Percentiles rank a stretch among this genome's conserved stretches.
Conservation (phyloP, 2,888 invertebrate genomes). For the Seira musarum region DNA sequence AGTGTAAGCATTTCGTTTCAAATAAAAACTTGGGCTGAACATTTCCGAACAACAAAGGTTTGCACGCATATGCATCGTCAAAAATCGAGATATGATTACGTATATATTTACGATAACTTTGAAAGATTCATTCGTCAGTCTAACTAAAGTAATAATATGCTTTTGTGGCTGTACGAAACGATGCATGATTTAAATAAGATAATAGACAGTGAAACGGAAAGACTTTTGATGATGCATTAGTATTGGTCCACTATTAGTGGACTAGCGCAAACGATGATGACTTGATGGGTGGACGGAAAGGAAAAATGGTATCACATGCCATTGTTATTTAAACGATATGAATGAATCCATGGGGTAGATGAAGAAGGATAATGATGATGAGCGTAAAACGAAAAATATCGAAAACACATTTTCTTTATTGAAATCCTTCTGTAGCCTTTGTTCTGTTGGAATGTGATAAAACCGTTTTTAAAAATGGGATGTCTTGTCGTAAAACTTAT, state of each 20-base stretch:
- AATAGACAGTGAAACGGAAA: conserved; percentile 25
- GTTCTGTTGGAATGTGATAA: conserved; percentile 2
- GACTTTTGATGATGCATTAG: neutral
- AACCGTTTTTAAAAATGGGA: neutral
- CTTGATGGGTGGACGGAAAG: neutral
- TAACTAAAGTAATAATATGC: no score
- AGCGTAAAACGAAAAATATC: conserved; percentile 33
- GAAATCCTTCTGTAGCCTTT: neutral
- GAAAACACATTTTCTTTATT: conserved; percentile 40
- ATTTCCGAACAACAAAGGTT: no score
- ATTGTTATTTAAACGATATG: neutral
- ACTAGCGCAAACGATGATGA: neutral
- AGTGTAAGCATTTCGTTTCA: no score
- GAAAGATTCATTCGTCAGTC: no score
- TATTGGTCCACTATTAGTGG: neutral
- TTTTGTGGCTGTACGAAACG: neutral
- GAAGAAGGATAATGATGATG: conserved; percentile 1
- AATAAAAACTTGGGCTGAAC: no score
- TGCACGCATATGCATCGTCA: no score
- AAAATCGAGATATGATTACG: no score
- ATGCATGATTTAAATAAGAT: neutral
- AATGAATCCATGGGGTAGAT: neutral
- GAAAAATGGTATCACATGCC: conserved; percentile 5
- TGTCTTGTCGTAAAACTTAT: neutral
- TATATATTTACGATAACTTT: no score